These are phyloP conservation scores for Sebastes matsubarae DNA, from an alignment of 2,797 vertebrate species.

Conservation along the genomic window DNA sequence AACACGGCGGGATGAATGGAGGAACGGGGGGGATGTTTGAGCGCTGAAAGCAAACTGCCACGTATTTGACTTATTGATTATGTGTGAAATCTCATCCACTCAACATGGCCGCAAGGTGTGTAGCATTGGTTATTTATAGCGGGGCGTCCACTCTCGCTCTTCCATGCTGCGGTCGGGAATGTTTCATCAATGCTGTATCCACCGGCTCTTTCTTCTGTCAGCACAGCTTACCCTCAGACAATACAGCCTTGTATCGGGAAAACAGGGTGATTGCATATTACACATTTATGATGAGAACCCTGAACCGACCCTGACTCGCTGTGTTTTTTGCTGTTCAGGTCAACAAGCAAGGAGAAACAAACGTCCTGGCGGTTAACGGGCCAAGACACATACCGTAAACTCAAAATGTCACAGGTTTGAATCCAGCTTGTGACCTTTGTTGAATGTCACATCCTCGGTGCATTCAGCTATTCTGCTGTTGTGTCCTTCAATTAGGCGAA, in stretches of 20 bases:
- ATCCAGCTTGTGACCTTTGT: slow-evolving; percentile 62
- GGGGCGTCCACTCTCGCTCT: slow-evolving; percentile 11
- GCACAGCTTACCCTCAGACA: slow-evolving; percentile 18
- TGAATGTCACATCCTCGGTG: slow-evolving; percentile 54
- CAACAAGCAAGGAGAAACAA: slow-evolving; percentile 12
- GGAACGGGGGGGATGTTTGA: background rate
- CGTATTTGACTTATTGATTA: slow-evolving; percentile 75
- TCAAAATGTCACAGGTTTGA: slow-evolving; percentile 69
- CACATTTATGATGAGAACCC: slow-evolving; percentile 26
- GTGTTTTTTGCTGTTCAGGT: background rate
- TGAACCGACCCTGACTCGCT: background rate
- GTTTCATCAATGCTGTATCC: slow-evolving; percentile 47
- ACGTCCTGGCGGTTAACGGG: slow-evolving; percentile 10
- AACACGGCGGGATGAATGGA: slow-evolving; percentile 1
- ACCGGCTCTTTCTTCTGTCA: slow-evolving; percentile 9
- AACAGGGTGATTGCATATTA: slow-evolving; percentile 23
- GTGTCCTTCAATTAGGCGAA: slow-evolving; percentile 7
- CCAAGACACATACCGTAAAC: background rate
- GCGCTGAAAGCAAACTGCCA: slow-evolving; percentile 40
- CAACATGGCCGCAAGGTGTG: slow-evolving; percentile 53
- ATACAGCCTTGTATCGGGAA: background rate
- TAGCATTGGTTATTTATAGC: slow-evolving; percentile 69
- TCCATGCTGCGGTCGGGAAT: slow-evolving; percentile 28
- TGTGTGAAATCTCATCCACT: slow-evolving; percentile 75
- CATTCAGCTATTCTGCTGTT: slow-evolving; percentile 11